Evolutionary conservation across 1,140 invertebrate genomes (phyloP).

Genomic region (Trissolcus basalis): DNA sequence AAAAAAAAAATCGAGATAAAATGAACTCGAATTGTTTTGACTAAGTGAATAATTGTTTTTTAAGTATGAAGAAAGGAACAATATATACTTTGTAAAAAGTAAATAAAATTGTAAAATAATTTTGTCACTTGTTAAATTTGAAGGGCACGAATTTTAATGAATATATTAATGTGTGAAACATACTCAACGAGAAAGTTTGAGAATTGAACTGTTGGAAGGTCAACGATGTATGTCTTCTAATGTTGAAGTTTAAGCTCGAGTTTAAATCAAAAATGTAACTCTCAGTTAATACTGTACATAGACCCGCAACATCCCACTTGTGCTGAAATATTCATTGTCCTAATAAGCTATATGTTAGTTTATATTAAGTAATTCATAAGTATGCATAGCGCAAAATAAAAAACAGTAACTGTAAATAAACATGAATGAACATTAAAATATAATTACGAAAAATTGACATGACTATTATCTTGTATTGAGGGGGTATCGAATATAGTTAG

Average conservation of each 20-base stretch:
- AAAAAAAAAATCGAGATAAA: too few species aligned
- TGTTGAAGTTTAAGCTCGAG: slow-evolving; percentile 13
- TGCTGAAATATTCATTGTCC: slow-evolving; percentile 59
- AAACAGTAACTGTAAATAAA: slow-evolving; percentile 65
- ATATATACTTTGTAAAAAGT: too few species aligned
- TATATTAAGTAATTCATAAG: slow-evolving; percentile 49
- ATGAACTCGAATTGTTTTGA: neutral
- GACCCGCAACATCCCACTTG: slow-evolving; percentile 57
- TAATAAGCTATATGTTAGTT: slow-evolving; percentile 59
- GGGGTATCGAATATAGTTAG: too few species aligned
- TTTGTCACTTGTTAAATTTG: neutral
- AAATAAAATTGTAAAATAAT: neutral
- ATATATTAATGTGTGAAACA: neutral
- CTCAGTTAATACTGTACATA: slow-evolving; percentile 57
- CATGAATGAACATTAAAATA: slow-evolving; percentile 47
- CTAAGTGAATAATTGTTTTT: too few species aligned
- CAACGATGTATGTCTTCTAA: slow-evolving; percentile 9
- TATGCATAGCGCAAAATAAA: slow-evolving; percentile 59
- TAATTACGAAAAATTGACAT: slow-evolving; percentile 18
- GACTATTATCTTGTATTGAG: slow-evolving; percentile 8
- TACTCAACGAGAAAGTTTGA: slow-evolving; percentile 3
- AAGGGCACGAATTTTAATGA: slow-evolving; percentile 1
- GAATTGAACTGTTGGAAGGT: slow-evolving; percentile 12
- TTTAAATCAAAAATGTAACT: slow-evolving; percentile 39
- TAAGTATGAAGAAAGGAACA: neutral